A percentile compares a stretch with the other conserved stretches of the same genome.
phyloP scores from a whole-genome alignment of 2,797 vertebrate genomes.

The Microhierax caerulescens region DNA sequence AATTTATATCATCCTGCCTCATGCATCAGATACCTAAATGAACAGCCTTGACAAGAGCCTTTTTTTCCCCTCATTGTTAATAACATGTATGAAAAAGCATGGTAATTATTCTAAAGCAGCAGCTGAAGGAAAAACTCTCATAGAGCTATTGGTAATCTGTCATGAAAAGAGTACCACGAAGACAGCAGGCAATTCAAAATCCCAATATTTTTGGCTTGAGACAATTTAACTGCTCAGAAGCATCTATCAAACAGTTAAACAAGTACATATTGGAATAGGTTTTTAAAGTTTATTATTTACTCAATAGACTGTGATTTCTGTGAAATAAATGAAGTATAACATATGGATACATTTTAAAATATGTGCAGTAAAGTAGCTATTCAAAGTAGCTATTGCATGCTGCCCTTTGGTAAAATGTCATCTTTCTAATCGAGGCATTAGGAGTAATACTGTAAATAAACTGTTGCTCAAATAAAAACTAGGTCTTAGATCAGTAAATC shows the following conservation, averaged over 20 bases:
- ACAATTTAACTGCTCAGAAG: conserved; percentile 4
- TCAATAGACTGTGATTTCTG: background rate
- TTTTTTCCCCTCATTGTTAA: background rate
- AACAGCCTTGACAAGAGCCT: background rate
- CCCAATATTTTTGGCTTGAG: conserved; percentile 23
- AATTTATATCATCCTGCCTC: background rate
- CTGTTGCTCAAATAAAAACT: background rate
- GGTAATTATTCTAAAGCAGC: conserved; percentile 2
- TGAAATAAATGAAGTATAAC: background rate
- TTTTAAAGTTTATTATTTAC: background rate
- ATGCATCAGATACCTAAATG: background rate
- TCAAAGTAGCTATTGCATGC: background rate
- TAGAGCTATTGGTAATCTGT: background rate
- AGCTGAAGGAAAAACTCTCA: background rate
- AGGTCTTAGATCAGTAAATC: background rate
- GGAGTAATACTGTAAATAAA: background rate
- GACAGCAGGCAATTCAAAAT: conserved; percentile 29
- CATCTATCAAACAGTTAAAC: background rate
- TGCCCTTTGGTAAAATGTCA: background rate
- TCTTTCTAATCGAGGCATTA: background rate
- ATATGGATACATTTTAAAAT: background rate
- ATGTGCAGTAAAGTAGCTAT: background rate
- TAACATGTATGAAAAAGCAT: background rate
- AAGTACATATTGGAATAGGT: background rate
- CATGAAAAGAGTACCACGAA: background rate